A percentile compares a stretch with the other conserved stretches of the same genome.
These are phyloP conservation scores for Heliothis peltigera DNA, from an alignment of 2,888 invertebrate genomes.

Conservation along the genomic window DNA sequence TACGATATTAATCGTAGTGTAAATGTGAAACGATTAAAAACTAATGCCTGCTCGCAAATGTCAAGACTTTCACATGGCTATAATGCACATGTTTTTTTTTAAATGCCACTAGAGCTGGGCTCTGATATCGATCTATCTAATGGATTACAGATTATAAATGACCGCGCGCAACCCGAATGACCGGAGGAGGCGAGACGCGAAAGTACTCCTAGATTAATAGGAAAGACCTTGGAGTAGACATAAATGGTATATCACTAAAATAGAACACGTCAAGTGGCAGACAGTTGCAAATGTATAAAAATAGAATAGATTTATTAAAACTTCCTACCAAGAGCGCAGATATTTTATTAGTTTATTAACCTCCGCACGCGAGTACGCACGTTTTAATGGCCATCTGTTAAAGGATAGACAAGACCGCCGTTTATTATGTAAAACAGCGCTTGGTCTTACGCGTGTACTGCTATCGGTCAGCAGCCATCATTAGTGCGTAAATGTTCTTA, in stretches of 20 bases:
- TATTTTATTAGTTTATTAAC: conserved; percentile 55
- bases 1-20: conserved; percentile 36
- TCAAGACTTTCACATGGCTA: conserved; percentile 66
- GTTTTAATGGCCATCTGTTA: conserved; percentile 44
- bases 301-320: conserved; percentile 33
- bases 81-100: conserved; percentile 51
- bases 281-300: conserved; percentile 35
- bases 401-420: conserved; percentile 14
- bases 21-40: conserved; percentile 51
- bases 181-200: conserved; percentile 34
- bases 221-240: conserved; percentile 23
- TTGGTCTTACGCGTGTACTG: conserved; percentile 21
- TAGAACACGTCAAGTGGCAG: conserved; percentile 20
- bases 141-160: conserved; percentile 64
- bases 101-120: conserved; percentile 54
- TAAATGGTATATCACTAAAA: conserved; percentile 24
- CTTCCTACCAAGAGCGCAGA: conserved; percentile 36
- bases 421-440: conserved; percentile 25
- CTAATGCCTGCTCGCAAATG: conserved; percentile 60
- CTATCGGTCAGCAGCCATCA: conserved; percentile 4
- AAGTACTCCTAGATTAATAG: conserved; percentile 31
- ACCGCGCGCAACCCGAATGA: conserved; percentile 50
- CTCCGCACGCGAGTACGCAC: conserved; percentile 48
- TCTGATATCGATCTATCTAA: conserved; percentile 66
- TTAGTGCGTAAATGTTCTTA: conserved; percentile 7